Evolutionary conservation across 1,140 invertebrate species (phyloP).

Genomic region (Solen grandis): DNA sequence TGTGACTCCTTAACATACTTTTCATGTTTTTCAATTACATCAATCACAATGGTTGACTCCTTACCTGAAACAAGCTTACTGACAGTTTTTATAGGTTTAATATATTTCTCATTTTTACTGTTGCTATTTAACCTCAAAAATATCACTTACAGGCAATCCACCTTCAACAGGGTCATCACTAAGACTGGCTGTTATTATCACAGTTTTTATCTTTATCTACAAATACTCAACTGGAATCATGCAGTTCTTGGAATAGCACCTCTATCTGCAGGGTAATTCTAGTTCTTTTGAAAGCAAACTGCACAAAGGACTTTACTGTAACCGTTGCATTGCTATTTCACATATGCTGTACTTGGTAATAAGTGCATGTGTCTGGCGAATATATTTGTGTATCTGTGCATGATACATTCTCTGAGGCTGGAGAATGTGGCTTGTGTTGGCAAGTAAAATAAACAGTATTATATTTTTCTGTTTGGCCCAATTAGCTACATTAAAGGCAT

Average conservation of each 20-base stretch:
- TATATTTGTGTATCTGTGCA: background rate
- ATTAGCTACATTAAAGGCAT: constrained; percentile 1
- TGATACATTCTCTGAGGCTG: constrained; percentile 44
- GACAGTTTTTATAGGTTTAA: constrained; percentile 14
- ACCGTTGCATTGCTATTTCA: constrained; percentile 2
- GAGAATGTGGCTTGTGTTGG: constrained; percentile 34
- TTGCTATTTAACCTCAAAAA: constrained; percentile 2
- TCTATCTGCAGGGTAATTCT: constrained; percentile 25
- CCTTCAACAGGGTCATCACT: constrained; percentile 6
- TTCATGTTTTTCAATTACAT: background rate
- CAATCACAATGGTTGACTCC: background rate
- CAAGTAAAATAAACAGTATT: constrained; percentile 38
- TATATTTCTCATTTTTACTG: background rate
- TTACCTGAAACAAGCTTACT: constrained; percentile 13
- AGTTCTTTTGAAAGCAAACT: constrained; percentile 24
- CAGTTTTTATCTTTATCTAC: background rate
- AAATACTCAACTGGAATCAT: background rate
- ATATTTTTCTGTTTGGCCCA: constrained; percentile 43
- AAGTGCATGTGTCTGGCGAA: constrained; percentile 1
- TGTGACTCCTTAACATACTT: too few species aligned
- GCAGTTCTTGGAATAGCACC: constrained; percentile 6
- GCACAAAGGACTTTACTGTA: constrained; percentile 4
- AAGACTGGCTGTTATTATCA: background rate
- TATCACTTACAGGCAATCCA: background rate
- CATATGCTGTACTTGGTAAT: constrained; percentile 29